phyloP scores from a whole-genome alignment of 2,888 invertebrate species.

The Luffia ferchaultella region DNA sequence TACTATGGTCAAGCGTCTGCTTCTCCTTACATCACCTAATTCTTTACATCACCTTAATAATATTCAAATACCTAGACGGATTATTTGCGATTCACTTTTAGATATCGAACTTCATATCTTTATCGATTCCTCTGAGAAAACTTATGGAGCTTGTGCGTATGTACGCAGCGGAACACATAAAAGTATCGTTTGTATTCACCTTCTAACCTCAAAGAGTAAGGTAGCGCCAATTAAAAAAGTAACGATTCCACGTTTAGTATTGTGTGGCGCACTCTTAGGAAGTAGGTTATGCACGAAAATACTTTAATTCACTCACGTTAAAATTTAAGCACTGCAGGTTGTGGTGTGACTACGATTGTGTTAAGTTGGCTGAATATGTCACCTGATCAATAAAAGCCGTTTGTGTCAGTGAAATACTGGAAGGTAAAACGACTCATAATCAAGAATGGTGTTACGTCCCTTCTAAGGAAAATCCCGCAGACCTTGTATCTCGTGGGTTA shows the following conservation, averaged over 20 bases:
- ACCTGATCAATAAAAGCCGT: too few relatives aligned
- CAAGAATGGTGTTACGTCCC: conserved; percentile 13
- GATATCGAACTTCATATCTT: conserved; percentile 8
- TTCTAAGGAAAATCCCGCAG: too few relatives aligned
- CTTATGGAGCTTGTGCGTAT: conserved; percentile 12
- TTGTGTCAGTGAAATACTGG: too few relatives aligned
- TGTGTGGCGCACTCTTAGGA: conserved; percentile 8
- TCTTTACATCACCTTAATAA: conserved; percentile 2
- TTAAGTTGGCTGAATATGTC: too few relatives aligned
- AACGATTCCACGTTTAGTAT: conserved; percentile 6
- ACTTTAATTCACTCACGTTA: neutral
- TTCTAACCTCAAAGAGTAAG: conserved; percentile 7
- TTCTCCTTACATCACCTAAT: conserved; percentile 9
- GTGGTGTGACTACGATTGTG: too few relatives aligned
- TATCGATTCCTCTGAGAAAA: conserved; percentile 9
- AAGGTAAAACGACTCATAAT: conserved; percentile 4
- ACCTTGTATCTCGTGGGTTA: neutral
- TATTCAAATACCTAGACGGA: neutral
- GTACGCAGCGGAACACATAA: neutral
- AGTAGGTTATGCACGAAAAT: too few relatives aligned
- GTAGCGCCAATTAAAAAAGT: conserved; percentile 7
- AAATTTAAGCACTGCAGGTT: conserved; percentile 4
- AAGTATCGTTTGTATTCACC: too few relatives aligned
- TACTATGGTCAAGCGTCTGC: too few relatives aligned
- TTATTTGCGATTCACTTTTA: neutral